These are phyloP conservation scores for Lathamus discolor DNA, from an alignment of 2,113 vertebrate species.

Conservation along the genomic window DNA sequence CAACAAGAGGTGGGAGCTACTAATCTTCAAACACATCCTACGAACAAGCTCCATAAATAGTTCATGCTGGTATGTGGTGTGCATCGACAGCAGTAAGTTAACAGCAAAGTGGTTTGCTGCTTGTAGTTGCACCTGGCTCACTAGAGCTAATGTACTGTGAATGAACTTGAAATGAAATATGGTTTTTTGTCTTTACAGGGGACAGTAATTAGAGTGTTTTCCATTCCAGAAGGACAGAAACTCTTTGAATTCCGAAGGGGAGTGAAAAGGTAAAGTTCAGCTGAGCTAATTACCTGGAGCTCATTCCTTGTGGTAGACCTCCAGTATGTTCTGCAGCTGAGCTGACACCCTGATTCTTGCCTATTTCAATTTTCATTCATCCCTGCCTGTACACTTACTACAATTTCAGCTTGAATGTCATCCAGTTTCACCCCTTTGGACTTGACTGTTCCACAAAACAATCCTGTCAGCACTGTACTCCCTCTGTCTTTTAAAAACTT, in stretches of 20 bases:
- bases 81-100: background rate
- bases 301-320: background rate
- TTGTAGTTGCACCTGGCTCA: background rate
- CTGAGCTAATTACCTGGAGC: background rate
- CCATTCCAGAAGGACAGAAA: slow-evolving; percentile 98
- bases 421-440: background rate
- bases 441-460: background rate
- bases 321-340: background rate
- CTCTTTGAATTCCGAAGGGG: slow-evolving; percentile 98
- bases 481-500: background rate
- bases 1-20: no score
- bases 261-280: slow-evolving; percentile 88
- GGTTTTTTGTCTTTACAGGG: slow-evolving; percentile 73
- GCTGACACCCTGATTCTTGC: background rate
- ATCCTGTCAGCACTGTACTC: background rate
- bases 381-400: background rate
- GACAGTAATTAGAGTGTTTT: slow-evolving; percentile 98
- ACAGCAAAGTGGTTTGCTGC: slow-evolving; percentile 5
- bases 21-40: background rate
- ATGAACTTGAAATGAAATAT: background rate
- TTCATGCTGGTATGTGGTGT: background rate
- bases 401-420: background rate
- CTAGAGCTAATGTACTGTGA: background rate
- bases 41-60: slow-evolving; percentile 23
- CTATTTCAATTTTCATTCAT: background rate